Evolutionary conservation across 2,797 vertebrate genomes (phyloP), one percentile per base, ranked within the genome.

Genomic region (Harpagifer antarcticus): DNA sequence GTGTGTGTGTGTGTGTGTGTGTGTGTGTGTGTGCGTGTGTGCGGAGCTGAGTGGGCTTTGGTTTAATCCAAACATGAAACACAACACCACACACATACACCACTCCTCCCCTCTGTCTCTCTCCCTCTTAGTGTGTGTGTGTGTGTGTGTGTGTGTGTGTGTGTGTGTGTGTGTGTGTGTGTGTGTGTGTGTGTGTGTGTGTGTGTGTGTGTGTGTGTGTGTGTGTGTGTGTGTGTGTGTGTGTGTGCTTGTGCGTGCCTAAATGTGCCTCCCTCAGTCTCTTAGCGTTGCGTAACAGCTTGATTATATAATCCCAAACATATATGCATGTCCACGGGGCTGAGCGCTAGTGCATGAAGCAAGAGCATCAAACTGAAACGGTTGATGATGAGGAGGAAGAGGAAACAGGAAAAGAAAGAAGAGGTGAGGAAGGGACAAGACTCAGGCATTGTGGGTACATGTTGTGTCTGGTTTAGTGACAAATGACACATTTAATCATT

Each of bases 291-390:
- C 86, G 50, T 93, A 94, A 95, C 86, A 71, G 80, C 81, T 82
- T 85, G 84, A 93, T 95, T 94, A 92, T 88, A 94, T 93, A 95
- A 95, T 93, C 87, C 88, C 78, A 91, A 89, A 91, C 89, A 91
- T 93, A 91, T 90, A 93, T 90, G 89, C 87, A 85, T 83, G 88
- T 90, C 91, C 89, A 91, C 87, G 62, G 86, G 87, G 85, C 85
- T 89, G 84, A 89, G 85, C 16, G 49, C 79, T 67, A 44, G 86
- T 73, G 84, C 83, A 86, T 83, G 74, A 86, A 88, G 86, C 88
- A 70, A 74, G 82, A 89, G 88, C 76, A 77, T 87, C 70, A 61
- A 59, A 70, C 67, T 65, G 57, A 69, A 56, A 66, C 66, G 45
- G 9, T 42, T 54, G 54, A 13, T 16, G 44, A 45, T 53, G 67